Conservation (phyloP, 2,888 invertebrate genomes). For the Cataglyphis rosenhaueri region DNA sequence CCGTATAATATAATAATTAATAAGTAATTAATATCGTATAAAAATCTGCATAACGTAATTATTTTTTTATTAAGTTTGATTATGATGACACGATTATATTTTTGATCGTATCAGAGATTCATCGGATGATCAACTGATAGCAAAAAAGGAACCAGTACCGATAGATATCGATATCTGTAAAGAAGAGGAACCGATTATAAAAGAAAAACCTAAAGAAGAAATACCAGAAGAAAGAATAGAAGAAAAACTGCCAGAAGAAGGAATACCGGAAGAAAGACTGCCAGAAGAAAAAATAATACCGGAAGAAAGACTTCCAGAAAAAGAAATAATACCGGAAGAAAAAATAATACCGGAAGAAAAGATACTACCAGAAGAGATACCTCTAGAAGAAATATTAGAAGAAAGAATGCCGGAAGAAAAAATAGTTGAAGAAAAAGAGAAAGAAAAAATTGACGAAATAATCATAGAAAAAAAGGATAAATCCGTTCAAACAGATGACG, state of each 20-base stretch:
- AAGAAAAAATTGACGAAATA: slow-evolving; percentile 12
- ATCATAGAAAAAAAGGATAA: slow-evolving; percentile 37
- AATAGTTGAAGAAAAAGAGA: not conserved
- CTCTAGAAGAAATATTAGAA: not conserved
- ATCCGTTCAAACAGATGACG: slow-evolving; percentile 51
- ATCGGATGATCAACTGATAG: slow-evolving; percentile 77
- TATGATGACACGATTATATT: not conserved
- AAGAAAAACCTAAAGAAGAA: slow-evolving; percentile 15
- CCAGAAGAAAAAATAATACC: too few relatives aligned
- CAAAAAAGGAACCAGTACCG: slow-evolving; percentile 15
- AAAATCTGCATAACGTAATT: not conserved
- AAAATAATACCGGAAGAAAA: too few relatives aligned
- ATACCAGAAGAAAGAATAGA: too few relatives aligned
- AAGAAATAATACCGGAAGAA: too few relatives aligned
- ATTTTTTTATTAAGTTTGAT: not conserved
- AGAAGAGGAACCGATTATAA: slow-evolving; percentile 9
- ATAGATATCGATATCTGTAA: not conserved
- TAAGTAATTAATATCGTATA: not conserved
- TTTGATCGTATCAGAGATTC: slow-evolving; percentile 77
- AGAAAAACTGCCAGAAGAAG: not conserved
- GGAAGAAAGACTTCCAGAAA: not conserved
- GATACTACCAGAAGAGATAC: not conserved
- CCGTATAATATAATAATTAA: too few relatives aligned
- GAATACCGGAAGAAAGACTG: not conserved
- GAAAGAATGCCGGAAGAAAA: not conserved